Conservation (phyloP, 2,113 vertebrate species). For the Pleuronectes platessa region DNA sequence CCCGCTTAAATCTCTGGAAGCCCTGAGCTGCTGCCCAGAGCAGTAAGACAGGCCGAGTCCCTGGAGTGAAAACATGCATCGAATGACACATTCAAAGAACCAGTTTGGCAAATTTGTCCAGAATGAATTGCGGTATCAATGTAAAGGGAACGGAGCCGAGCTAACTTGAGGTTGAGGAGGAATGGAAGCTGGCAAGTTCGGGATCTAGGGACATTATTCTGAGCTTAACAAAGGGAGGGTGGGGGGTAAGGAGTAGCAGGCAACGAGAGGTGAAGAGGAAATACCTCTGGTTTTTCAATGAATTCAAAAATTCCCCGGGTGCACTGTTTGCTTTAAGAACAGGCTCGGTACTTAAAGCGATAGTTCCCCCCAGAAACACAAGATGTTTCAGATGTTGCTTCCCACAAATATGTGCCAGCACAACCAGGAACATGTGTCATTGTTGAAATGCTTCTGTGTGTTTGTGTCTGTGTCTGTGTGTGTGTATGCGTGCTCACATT, state of each 20-base stretch:
- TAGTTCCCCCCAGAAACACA: slow-evolving; percentile 46
- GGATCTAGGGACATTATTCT: slow-evolving; percentile 32
- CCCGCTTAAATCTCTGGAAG: slow-evolving; percentile 40
- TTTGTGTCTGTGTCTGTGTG: slow-evolving; percentile 11
- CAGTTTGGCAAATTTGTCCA: slow-evolving; percentile 52
- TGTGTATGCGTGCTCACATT: slow-evolving; percentile 17
- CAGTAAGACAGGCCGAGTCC: slow-evolving; percentile 35
- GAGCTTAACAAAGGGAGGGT: slow-evolving; percentile 42
- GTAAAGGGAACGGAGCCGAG: slow-evolving; percentile 49
- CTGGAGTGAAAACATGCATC: slow-evolving; percentile 56
- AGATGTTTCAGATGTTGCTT: slow-evolving; percentile 31
- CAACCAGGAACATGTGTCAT: slow-evolving; percentile 34
- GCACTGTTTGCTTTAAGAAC: slow-evolving; percentile 67
- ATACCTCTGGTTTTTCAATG: slow-evolving; percentile 78
- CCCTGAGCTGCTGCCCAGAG: slow-evolving; percentile 31
- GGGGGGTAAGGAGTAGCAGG: slow-evolving; percentile 53
- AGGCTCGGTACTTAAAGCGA: slow-evolving; percentile 58
- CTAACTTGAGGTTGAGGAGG: slow-evolving; percentile 36
- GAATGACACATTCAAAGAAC: slow-evolving; percentile 38
- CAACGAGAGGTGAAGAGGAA: slow-evolving; percentile 78
- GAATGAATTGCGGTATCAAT: slow-evolving; percentile 64
- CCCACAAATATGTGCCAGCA: slow-evolving; percentile 26
- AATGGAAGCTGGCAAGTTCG: slow-evolving; percentile 27
- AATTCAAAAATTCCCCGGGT: slow-evolving; percentile 71
- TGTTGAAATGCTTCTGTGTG: slow-evolving; percentile 29